A percentile compares a stretch with the other conserved stretches of the same genome.
These are phyloP conservation scores for Chloroceryle inda DNA, from an alignment of 2,797 vertebrate species.

Conservation along the genomic window DNA sequence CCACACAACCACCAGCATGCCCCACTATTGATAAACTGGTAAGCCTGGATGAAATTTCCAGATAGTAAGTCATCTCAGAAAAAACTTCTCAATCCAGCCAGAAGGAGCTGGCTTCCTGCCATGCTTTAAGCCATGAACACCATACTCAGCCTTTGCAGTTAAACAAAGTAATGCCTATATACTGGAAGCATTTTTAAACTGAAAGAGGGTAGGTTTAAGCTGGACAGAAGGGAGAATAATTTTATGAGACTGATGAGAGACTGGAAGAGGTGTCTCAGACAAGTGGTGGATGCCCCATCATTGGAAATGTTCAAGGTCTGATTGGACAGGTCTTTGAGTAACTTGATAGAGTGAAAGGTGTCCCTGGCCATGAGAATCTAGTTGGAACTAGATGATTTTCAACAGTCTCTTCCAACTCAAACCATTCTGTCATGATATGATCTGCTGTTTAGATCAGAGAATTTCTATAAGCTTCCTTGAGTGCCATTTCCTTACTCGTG, in stretches of 20 bases:
- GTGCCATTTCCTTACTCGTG: not conserved
- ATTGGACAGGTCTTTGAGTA: not conserved
- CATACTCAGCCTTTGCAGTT: not conserved
- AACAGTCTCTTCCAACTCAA: not conserved
- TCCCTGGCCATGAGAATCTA: not conserved
- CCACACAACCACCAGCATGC: fast-evolving
- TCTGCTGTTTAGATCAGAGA: not conserved
- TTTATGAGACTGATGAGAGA: not conserved
- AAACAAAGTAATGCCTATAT: not conserved
- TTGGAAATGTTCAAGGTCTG: not conserved
- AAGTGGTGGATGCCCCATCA: not conserved
- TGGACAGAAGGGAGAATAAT: not conserved
- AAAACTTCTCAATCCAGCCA: not conserved
- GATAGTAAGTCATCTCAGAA: not conserved
- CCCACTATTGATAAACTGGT: not conserved
- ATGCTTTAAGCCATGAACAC: not conserved
- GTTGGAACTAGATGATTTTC: not conserved
- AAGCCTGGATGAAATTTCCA: not conserved
- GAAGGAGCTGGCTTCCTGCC: not conserved
- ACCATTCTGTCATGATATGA: not conserved
- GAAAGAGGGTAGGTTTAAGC: fast-evolving
- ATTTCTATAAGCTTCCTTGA: not conserved
- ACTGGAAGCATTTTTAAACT: not conserved
- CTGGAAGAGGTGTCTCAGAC: not conserved
- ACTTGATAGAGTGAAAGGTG: not conserved